Conservation (phyloP, 2,888 invertebrate genomes). For the Pilophorus perplexus region DNA sequence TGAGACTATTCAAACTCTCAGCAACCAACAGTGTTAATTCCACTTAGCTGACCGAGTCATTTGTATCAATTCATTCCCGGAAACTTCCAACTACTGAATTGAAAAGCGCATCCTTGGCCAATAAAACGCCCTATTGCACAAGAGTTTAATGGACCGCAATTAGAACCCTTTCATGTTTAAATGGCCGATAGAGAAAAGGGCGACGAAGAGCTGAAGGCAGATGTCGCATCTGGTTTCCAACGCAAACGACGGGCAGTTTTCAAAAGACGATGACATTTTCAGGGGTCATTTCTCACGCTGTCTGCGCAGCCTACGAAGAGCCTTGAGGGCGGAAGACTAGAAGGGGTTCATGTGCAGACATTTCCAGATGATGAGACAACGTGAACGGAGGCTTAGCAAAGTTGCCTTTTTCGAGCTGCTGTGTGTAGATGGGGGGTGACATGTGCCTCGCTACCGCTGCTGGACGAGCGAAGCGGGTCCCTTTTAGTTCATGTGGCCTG, state of each 20-base stretch:
- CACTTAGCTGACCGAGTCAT: neutral
- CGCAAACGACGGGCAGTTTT: conserved; percentile 6
- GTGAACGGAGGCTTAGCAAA: no score
- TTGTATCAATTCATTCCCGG: neutral
- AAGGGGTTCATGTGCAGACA: no score
- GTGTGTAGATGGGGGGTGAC: no score
- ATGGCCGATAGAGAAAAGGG: conserved; percentile 12
- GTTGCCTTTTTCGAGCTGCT: no score
- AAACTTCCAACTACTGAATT: neutral
- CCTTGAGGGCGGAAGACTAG: conserved; percentile 6
- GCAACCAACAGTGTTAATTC: neutral
- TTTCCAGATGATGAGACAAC: no score
- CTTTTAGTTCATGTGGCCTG: no score
- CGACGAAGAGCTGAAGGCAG: conserved; percentile 1
- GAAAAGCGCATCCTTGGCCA: conserved; percentile 13
- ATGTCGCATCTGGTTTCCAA: conserved; percentile 26
- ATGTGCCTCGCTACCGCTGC: no score
- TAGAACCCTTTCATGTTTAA: conserved; percentile 22
- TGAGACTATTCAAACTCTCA: no score
- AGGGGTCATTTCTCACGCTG: conserved; percentile 27
- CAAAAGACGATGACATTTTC: conserved; percentile 26
- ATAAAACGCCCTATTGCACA: conserved; percentile 4
- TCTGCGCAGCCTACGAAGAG: conserved; percentile 3
- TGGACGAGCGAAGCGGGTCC: no score
- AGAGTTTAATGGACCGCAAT: conserved; percentile 14